Conservation (phyloP, 2,888 invertebrate genomes). For the Oxycera nigricornis region DNA sequence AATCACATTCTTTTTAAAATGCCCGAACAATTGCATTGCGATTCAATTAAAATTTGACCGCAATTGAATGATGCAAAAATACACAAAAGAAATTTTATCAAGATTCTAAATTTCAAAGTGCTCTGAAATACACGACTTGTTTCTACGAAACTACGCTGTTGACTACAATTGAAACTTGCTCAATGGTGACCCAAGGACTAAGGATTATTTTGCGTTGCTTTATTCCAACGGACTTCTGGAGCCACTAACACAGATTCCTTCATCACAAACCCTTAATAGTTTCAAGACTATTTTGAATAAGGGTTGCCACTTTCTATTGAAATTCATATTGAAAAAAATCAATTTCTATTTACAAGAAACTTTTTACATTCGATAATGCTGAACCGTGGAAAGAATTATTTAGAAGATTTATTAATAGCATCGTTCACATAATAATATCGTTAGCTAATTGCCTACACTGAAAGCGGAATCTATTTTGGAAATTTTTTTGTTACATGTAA, state of each 20-base stretch:
- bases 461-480: too few relatives aligned
- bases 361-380: too few relatives aligned
- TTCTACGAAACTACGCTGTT: slow-evolving; percentile 27
- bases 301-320: slow-evolving; percentile 7
- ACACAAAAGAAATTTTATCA: not conserved
- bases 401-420: too few relatives aligned
- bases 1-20: not conserved
- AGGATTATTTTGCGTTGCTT: not conserved
- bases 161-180: slow-evolving; percentile 11
- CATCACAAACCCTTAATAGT: not conserved
- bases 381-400: too few relatives aligned
- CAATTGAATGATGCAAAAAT: not conserved
- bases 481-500: too few relatives aligned
- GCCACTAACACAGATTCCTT: slow-evolving; percentile 32
- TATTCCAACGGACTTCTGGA: slow-evolving; percentile 23
- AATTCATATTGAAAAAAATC: too few relatives aligned
- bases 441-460: too few relatives aligned
- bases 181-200: not conserved
- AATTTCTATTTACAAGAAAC: too few relatives aligned
- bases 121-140: not conserved
- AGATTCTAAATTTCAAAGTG: not conserved
- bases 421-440: too few relatives aligned
- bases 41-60: not conserved
- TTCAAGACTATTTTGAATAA: not conserved
- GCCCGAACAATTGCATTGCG: not conserved